Conservation (phyloP, 92 coral and sea anemone genomes). For the Muricea muricata region DNA sequence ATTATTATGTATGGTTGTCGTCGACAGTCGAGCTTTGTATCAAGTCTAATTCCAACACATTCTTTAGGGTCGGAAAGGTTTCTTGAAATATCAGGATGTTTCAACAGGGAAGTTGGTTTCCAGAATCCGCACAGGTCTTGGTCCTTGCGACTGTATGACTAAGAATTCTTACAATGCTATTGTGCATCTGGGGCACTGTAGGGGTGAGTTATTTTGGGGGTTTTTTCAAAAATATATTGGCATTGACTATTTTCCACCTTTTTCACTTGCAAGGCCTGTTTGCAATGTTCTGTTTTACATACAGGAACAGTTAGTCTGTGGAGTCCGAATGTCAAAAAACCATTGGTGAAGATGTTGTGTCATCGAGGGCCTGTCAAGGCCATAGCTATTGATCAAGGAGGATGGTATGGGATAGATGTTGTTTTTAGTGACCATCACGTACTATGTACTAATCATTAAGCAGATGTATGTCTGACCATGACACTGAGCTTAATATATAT, state of each 20-base stretch:
- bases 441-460: too few species aligned
- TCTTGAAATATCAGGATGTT: slow-evolving; percentile 82
- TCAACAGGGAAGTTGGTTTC: slow-evolving; percentile 86
- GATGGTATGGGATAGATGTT: slow-evolving; percentile 70
- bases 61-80: slow-evolving; percentile 80
- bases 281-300: neutral
- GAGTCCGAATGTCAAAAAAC: slow-evolving; percentile 82
- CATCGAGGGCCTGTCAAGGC: slow-evolving; percentile 96
- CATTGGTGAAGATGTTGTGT: slow-evolving; percentile 91
- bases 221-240: too few species aligned
- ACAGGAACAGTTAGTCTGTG: slow-evolving; percentile 91
- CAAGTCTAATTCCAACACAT: too few species aligned
- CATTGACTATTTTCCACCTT: too few species aligned
- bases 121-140: slow-evolving; percentile 72
- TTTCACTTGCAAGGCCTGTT: neutral
- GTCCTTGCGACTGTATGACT: slow-evolving; percentile 91
- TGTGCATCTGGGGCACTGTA: slow-evolving; percentile 87
- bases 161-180: slow-evolving; percentile 92
- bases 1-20: too few species aligned
- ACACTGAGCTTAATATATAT: too few species aligned
- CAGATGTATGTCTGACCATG: neutral
- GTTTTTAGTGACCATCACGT: too few species aligned
- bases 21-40: too few species aligned
- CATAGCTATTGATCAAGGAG: slow-evolving; percentile 85
- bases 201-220: slow-evolving; percentile 64